Percentiles rank a stretch among this genome's conserved stretches.
phyloP scores from a whole-genome alignment of 2,888 invertebrate genomes.

The Tuberolachnus salignus region DNA sequence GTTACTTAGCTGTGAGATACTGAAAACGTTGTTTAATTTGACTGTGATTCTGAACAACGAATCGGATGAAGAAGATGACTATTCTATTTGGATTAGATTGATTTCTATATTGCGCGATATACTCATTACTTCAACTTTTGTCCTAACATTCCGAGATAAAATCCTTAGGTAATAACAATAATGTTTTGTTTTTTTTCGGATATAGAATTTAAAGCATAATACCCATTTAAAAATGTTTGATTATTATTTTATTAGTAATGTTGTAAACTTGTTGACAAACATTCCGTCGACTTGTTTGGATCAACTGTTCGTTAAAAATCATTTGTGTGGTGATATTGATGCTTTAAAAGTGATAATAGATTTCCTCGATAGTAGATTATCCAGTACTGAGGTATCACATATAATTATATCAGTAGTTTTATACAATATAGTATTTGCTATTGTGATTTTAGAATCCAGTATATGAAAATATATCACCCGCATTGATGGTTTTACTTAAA shows the following conservation, averaged over 20 bases:
- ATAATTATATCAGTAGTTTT: neutral
- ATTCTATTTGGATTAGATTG: constrained; percentile 74
- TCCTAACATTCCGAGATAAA: constrained; percentile 68
- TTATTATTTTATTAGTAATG: constrained; percentile 67
- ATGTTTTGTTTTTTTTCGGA: neutral
- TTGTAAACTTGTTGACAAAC: constrained; percentile 82
- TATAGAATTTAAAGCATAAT: neutral
- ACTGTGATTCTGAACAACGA: constrained; percentile 62
- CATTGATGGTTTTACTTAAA: constrained; percentile 78
- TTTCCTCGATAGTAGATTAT: constrained; percentile 69
- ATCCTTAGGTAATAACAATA: constrained; percentile 70
- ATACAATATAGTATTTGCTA: neutral
- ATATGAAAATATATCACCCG: constrained; percentile 78
- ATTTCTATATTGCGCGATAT: constrained; percentile 75
- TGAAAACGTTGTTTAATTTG: constrained; percentile 81
- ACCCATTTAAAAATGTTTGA: constrained; percentile 3
- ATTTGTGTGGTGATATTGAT: constrained; percentile 70
- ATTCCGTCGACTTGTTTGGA: constrained; percentile 78
- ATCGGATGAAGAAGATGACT: constrained; percentile 69
- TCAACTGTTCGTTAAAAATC: constrained; percentile 69
- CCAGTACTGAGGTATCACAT: constrained; percentile 43
- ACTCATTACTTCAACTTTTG: constrained; percentile 68
- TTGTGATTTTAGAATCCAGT: constrained; percentile 28
- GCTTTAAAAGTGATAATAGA: constrained; percentile 75
- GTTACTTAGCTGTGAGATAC: constrained; percentile 73